Percentiles rank a stretch among this genome's conserved stretches.
These are phyloP conservation scores for Ophraella communa DNA, from an alignment of 2,888 invertebrate genomes.

Conservation along the genomic window DNA sequence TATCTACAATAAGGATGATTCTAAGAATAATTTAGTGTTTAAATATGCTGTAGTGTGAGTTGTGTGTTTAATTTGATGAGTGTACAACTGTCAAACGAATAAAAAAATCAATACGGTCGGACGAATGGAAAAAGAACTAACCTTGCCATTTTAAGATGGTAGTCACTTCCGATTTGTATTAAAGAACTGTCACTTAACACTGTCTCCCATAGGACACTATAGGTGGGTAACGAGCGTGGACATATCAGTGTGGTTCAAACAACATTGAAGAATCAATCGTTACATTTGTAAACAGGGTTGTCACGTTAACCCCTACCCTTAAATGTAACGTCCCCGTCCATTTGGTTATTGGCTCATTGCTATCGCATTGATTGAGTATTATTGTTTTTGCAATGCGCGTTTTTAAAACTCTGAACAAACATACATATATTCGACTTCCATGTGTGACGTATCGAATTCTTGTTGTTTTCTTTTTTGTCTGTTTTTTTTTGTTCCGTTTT, in stretches of 20 bases:
- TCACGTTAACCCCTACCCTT: conserved; percentile 58
- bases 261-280: conserved; percentile 63
- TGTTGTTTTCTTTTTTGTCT: conserved; percentile 43
- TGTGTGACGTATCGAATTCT: conserved; percentile 49
- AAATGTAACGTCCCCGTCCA: conserved; percentile 57
- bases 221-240: conserved; percentile 53
- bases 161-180: conserved; percentile 16
- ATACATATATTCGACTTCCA: conserved; percentile 47
- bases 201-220: conserved; percentile 51
- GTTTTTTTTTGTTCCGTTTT: conserved; percentile 37
- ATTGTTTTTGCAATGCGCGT: conserved; percentile 63
- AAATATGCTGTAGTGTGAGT: neutral
- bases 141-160: conserved; percentile 19
- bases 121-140: conserved; percentile 17
- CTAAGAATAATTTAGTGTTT: no score
- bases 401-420: conserved; percentile 62
- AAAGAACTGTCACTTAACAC: conserved; percentile 38
- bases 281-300: conserved; percentile 63
- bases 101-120: neutral
- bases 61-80: neutral
- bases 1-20: no score
- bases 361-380: conserved; percentile 62
- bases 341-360: conserved; percentile 63
- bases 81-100: neutral
- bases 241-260: conserved; percentile 59